These are phyloP conservation scores for Drosophila putrida DNA, from an alignment of 2,888 invertebrate genomes.

Conservation along the genomic window DNA sequence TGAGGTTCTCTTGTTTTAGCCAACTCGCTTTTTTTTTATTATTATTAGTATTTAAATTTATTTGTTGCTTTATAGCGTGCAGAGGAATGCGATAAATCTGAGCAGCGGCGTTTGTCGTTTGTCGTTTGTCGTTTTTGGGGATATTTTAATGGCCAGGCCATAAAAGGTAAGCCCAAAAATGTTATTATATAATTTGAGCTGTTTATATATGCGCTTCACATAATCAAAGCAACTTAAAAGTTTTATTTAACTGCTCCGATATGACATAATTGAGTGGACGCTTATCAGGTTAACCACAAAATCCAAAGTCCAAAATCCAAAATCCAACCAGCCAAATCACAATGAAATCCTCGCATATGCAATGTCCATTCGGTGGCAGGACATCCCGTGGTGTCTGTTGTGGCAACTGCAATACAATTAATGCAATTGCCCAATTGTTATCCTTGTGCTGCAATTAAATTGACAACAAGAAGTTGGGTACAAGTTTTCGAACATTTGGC, in stretches of 20 bases:
- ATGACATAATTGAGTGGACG: conserved; percentile 74
- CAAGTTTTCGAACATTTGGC: conserved; percentile 80
- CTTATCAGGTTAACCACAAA: conserved; percentile 39
- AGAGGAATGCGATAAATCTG: conserved; percentile 74
- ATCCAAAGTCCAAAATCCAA: too few species aligned
- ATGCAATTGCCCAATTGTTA: conserved; percentile 79
- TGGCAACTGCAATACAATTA: conserved; percentile 67
- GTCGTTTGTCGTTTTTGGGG: conserved; percentile 62
- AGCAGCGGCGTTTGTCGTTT: conserved; percentile 52
- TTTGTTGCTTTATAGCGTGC: conserved; percentile 80
- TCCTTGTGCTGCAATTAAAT: conserved; percentile 32
- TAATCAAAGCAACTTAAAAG: conserved; percentile 76
- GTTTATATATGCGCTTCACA: conserved; percentile 43
- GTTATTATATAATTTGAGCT: conserved; percentile 58
- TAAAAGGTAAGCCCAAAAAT: conserved; percentile 77
- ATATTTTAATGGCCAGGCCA: conserved; percentile 69
- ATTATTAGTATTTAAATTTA: conserved; percentile 81
- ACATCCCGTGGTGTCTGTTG: conserved; percentile 68
- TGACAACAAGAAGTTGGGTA: conserved; percentile 37
- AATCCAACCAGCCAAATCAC: neutral
- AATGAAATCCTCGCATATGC: conserved; percentile 70
- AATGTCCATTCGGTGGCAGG: conserved; percentile 51
- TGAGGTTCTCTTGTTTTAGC: conserved; percentile 48
- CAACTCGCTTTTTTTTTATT: conserved; percentile 69
- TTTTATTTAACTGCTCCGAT: conserved; percentile 75